phyloP scores from a whole-genome alignment of 2,113 vertebrate species.

The Apodemus sylvaticus region DNA sequence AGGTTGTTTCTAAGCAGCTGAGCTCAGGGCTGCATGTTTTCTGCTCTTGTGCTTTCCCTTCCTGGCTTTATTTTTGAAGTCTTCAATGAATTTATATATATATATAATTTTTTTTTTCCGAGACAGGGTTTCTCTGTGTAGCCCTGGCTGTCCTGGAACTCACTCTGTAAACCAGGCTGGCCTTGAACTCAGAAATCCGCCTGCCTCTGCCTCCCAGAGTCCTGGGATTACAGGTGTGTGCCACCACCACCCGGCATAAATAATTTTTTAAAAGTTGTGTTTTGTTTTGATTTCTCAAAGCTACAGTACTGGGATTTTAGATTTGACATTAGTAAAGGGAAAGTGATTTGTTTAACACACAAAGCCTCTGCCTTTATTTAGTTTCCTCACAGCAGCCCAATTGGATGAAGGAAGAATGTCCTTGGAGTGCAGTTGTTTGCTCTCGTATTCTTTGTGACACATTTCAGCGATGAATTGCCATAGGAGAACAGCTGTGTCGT shows the following conservation, averaged over 20 bases:
- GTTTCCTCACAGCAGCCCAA: neutral
- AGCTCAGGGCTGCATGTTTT: neutral
- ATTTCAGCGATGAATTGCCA: neutral
- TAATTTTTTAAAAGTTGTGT: neutral
- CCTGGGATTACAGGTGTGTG: too few relatives aligned
- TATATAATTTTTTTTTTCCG: too few relatives aligned
- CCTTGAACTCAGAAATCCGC: too few relatives aligned
- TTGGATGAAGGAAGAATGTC: neutral
- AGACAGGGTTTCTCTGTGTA: too few relatives aligned
- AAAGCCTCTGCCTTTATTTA: neutral
- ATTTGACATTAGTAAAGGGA: constrained; percentile 32
- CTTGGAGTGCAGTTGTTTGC: constrained; percentile 11
- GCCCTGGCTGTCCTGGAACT: too few relatives aligned
- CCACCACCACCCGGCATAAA: too few relatives aligned
- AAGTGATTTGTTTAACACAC: constrained; percentile 1
- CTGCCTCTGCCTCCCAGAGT: too few relatives aligned
- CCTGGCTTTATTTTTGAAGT: constrained; percentile 13
- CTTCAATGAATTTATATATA: constrained; percentile 40
- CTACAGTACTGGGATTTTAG: constrained; percentile 50
- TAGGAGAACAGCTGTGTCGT: neutral
- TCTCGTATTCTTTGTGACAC: constrained; percentile 23
- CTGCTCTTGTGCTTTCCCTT: neutral
- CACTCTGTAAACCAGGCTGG: too few relatives aligned
- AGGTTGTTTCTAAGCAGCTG: neutral
- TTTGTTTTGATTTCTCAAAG: constrained; percentile 34